A percentile compares a stretch with the other conserved stretches of the same genome.
Evolutionary conservation across 2,113 vertebrate genomes (phyloP).

Genomic region (Morone chrysops): DNA sequence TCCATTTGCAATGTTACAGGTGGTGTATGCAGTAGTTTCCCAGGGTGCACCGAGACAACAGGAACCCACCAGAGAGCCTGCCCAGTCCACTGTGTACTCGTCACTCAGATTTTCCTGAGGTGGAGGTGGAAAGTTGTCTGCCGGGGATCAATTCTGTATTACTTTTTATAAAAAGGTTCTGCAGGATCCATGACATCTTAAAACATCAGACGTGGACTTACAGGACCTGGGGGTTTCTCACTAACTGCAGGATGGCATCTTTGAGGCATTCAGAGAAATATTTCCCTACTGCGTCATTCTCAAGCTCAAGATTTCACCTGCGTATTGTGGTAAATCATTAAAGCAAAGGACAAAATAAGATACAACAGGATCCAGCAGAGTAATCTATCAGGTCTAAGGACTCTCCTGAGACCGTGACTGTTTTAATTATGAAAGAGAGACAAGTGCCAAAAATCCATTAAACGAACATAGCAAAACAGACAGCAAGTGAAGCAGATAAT

Average conservation of each 20-base stretch:
- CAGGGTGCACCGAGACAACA: slow-evolving; percentile 29
- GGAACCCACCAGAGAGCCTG: slow-evolving; percentile 1
- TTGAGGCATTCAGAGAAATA: background rate
- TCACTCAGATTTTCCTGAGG: slow-evolving; percentile 60
- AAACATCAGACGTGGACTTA: background rate
- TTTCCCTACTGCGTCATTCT: background rate
- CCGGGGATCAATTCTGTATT: background rate
- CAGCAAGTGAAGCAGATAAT: slow-evolving; percentile 14
- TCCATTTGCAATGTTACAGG: slow-evolving; percentile 46
- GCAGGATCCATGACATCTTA: background rate
- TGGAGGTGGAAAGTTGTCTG: background rate
- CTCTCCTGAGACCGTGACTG: background rate
- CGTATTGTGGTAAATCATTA: background rate
- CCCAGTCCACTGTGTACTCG: slow-evolving; percentile 69
- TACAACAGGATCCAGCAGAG: background rate
- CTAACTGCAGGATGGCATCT: background rate
- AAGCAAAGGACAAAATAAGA: background rate
- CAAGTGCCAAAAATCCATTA: background rate
- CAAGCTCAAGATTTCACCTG: background rate
- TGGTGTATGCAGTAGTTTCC: slow-evolving; percentile 76
- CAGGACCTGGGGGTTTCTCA: background rate
- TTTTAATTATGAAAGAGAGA: background rate
- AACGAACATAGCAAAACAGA: background rate
- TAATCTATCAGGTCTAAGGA: background rate
- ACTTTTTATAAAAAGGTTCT: background rate